A percentile compares a stretch with the other conserved stretches of the same genome.
These are phyloP conservation scores for Pogona vitticeps DNA, from an alignment of 2,113 vertebrate genomes.

Conservation along the genomic window DNA sequence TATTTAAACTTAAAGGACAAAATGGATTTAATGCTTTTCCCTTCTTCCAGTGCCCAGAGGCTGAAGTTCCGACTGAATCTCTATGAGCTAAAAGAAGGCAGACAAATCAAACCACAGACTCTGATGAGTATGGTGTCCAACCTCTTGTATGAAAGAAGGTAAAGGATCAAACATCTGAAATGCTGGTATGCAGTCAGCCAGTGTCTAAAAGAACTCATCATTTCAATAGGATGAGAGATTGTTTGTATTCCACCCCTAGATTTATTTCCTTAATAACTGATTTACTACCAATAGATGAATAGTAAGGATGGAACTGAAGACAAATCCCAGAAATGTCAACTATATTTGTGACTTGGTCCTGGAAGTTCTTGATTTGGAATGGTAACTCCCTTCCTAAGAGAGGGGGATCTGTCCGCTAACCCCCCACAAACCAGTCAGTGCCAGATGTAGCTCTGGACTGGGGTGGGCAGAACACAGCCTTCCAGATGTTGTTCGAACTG, in stretches of 20 bases:
- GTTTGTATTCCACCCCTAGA: neutral
- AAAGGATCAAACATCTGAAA: neutral
- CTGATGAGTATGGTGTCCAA: slow-evolving; percentile 99
- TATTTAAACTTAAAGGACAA: neutral
- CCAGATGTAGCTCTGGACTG: neutral
- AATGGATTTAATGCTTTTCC: neutral
- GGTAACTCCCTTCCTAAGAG: neutral
- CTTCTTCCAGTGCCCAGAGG: slow-evolving; percentile 85
- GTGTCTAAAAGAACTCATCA: fast-evolving
- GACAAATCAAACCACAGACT: slow-evolving; percentile 96
- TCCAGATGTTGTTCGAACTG: too few species aligned
- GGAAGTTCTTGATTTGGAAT: neutral
- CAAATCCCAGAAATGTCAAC: neutral
- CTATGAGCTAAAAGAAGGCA: slow-evolving; percentile 95
- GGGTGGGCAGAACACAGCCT: too few species aligned
- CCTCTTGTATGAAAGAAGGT: slow-evolving; percentile 93
- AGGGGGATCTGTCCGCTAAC: neutral
- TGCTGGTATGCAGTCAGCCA: fast-evolving
- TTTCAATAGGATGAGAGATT: neutral
- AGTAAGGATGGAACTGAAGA: neutral
- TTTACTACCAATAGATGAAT: neutral
- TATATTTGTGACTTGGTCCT: neutral
- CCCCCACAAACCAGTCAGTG: neutral
- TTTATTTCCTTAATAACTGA: neutral
- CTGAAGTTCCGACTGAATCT: slow-evolving; percentile 96